phyloP scores from a whole-genome alignment of 2,797 vertebrate genomes.

The Cirrhinus mrigala region DNA sequence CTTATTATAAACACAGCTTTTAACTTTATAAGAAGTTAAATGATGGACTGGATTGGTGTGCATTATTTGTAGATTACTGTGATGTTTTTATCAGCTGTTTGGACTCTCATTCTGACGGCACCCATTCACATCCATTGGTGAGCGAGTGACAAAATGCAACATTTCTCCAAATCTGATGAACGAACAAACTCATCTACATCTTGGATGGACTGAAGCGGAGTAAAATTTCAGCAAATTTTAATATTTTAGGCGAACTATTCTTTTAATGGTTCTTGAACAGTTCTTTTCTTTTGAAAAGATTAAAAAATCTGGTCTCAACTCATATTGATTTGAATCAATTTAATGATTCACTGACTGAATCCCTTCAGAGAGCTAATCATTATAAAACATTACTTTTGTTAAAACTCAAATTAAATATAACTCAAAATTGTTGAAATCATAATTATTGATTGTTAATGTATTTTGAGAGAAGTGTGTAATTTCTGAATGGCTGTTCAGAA shows the following conservation, averaged over 20 bases:
- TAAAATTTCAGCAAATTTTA: background rate
- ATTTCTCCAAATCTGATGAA: background rate
- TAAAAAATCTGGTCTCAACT: background rate
- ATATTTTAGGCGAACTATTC: background rate
- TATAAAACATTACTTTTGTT: background rate
- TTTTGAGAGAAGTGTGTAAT: background rate
- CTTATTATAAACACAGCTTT: no score
- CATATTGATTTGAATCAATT: background rate
- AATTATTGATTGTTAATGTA: background rate
- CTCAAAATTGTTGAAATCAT: background rate
- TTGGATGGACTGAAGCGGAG: background rate
- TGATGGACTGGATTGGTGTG: no score
- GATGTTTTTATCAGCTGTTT: background rate
- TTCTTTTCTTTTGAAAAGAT: background rate
- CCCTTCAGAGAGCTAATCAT: background rate
- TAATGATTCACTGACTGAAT: background rate
- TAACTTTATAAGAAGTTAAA: no score
- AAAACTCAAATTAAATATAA: no score
- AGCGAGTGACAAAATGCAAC: no score
- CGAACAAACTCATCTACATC: background rate
- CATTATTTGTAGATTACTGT: background rate
- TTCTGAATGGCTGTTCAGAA: background rate
- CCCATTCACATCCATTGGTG: background rate
- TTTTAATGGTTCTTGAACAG: background rate
- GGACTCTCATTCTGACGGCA: background rate